Conservation (phyloP, 2,888 invertebrate genomes). For the Drymonia ruficornis region DNA sequence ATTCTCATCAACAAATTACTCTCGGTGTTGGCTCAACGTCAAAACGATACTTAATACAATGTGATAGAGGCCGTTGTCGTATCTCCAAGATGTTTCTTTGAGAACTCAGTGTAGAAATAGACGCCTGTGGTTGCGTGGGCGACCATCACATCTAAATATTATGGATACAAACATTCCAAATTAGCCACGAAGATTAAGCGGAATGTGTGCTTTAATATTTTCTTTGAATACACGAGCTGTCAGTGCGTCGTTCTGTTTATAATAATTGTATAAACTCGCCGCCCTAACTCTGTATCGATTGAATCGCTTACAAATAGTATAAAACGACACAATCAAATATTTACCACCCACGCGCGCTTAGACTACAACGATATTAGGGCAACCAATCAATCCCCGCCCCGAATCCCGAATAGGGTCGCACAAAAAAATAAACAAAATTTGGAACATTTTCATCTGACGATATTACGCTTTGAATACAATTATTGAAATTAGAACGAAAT, state of each 20-base stretch:
- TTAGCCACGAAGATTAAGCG: conserved; percentile 46
- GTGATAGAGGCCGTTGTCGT: conserved; percentile 36
- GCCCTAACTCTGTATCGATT: conserved; percentile 11
- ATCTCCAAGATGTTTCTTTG: conserved; percentile 17
- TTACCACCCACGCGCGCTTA: conserved; percentile 37
- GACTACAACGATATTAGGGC: conserved; percentile 35
- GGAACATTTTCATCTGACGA: conserved; percentile 44
- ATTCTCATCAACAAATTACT: conserved; percentile 39
- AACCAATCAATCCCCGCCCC: conserved; percentile 33
- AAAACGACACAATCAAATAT: conserved; percentile 49
- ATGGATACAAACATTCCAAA: conserved; percentile 65
- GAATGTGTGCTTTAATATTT: conserved; percentile 35
- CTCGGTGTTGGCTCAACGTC: conserved; percentile 17
- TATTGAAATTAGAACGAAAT: conserved; percentile 64
- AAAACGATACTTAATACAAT: conserved; percentile 24
- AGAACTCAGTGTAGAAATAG: conserved; percentile 57
- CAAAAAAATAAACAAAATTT: conserved; percentile 13
- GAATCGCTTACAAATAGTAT: conserved; percentile 19
- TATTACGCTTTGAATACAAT: conserved; percentile 62
- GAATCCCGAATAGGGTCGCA: conserved; percentile 24
- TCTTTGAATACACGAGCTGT: conserved; percentile 31
- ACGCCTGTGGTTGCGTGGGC: conserved; percentile 64
- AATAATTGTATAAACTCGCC: conserved; percentile 35
- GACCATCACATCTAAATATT: conserved; percentile 65
- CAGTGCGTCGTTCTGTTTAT: conserved; percentile 33